A percentile compares a stretch with the other conserved stretches of the same genome.
Conservation (phyloP, 1,140 invertebrate species). For the Uloborus diversus region DNA sequence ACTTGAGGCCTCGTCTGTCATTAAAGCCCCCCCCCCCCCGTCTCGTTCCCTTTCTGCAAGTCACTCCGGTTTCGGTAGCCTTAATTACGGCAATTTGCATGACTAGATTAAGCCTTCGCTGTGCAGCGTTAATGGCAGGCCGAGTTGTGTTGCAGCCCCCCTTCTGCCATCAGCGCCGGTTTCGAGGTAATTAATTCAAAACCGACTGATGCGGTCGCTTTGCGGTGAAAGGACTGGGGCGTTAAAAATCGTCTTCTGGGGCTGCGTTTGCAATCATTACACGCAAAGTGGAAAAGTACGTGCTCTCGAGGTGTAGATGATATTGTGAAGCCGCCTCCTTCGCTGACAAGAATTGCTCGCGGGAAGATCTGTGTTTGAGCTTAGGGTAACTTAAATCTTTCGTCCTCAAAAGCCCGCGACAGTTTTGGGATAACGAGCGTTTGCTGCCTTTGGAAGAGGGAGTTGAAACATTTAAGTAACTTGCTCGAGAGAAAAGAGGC, state of each 20-base stretch:
- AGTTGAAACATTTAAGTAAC: too few species aligned
- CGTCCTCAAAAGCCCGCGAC: too few species aligned
- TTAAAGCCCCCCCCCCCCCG: background rate
- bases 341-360: too few species aligned
- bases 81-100: conserved; percentile 56
- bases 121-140: background rate
- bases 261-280: too few species aligned
- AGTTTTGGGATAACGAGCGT: too few species aligned
- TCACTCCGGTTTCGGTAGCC: background rate
- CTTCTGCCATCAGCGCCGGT: background rate
- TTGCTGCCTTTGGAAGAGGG: too few species aligned
- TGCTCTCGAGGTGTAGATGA: too few species aligned
- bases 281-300: too few species aligned
- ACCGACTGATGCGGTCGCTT: conserved; percentile 11
- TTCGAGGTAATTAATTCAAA: conserved; percentile 40
- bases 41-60: conserved; percentile 9
- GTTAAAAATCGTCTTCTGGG: conserved; percentile 11
- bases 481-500: too few species aligned
- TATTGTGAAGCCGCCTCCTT: too few species aligned
- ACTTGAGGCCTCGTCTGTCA: conserved; percentile 15
- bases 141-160: background rate
- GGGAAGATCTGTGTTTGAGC: too few species aligned
- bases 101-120: conserved; percentile 34
- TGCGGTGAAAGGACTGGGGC: background rate
- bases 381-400: too few species aligned